Evolutionary conservation across 2,113 vertebrate genomes (phyloP).

Genomic region (Cyanocitta stelleri): DNA sequence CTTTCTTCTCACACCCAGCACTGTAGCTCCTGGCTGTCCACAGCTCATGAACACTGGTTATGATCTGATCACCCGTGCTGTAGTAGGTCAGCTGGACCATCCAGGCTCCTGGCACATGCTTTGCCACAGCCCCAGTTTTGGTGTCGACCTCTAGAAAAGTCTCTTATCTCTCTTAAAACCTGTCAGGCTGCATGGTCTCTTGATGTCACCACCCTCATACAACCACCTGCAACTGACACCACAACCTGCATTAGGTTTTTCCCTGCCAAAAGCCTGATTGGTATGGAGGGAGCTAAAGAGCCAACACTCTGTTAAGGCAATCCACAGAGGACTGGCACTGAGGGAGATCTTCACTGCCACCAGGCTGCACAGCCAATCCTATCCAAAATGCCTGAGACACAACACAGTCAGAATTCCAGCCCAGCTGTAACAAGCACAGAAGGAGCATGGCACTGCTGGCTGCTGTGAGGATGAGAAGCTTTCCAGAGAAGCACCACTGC

Average conservation of each 20-base stretch:
- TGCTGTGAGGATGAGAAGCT: background rate
- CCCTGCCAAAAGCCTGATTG: background rate
- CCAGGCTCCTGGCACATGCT: background rate
- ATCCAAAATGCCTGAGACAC: background rate
- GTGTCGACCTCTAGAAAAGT: background rate
- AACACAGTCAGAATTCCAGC: background rate
- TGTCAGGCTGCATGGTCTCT: background rate
- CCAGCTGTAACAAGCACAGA: background rate
- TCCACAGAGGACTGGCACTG: background rate
- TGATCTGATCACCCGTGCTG: accelerated
- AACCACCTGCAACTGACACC: background rate
- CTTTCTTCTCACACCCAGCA: background rate
- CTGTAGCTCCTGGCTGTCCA: background rate
- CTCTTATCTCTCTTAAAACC: background rate
- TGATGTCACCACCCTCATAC: background rate
- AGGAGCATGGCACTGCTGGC: background rate
- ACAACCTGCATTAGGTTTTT: background rate
- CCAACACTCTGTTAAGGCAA: background rate
- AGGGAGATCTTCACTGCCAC: background rate
- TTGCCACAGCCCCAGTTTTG: background rate
- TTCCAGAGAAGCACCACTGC: background rate
- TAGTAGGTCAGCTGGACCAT: background rate
- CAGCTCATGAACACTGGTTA: background rate
- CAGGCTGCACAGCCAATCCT: background rate
- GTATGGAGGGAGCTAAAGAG: background rate